Base-by-base conservation (phyloP, 2,113 vertebrate species). In the Acanthochromis polyacanthus region DNA sequence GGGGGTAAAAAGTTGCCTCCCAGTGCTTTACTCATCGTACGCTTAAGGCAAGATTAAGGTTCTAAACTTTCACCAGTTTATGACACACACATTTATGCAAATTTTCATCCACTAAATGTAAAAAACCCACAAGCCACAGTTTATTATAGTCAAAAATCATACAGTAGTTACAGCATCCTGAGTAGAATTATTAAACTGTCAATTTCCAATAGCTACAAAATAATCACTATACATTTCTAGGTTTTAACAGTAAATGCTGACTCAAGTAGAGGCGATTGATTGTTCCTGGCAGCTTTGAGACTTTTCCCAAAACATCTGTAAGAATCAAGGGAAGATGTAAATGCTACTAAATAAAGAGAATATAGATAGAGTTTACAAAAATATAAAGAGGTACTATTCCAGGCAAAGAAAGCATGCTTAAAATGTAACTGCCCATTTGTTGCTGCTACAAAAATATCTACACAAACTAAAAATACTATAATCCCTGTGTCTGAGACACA, bases 131-230 rank as follows among this genome's bases (percentile, higher is more conserved):
- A 19, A 36, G 45, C 17, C 43, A 52, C 55, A 74, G 15, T 68
- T 72, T 51, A 62, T 73, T 43, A 20, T 16, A 40, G 7, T 65
- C 17, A 59, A 38, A 48, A 40, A 38, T 61, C 25, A 58, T 40
- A 43, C 64, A 90, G 75, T 51, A 80, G 60, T 68, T 38, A 61
- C 7, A 78, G 9, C 15, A 60, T 71, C 64, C 86, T 71, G 77
- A 83, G 50, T 10, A 36, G 70, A 63, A 5, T 16, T 19, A 60
- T 48, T 23, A 36, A 56, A 48, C 6, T 40, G 7, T 45, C 12
- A 9, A 71, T 56, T 55, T 52, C 17, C 66, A 25, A 62, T 46
- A 40, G 9, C 45, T 46, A 71, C 15, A 6, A n/a, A 55, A 25
- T 25, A 67, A 30, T 38, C 28, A 12, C 32, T 9, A 36, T 10